These are phyloP conservation scores for Euura saliciscinereae DNA, from an alignment of 1,140 invertebrate species.

Conservation along the genomic window DNA sequence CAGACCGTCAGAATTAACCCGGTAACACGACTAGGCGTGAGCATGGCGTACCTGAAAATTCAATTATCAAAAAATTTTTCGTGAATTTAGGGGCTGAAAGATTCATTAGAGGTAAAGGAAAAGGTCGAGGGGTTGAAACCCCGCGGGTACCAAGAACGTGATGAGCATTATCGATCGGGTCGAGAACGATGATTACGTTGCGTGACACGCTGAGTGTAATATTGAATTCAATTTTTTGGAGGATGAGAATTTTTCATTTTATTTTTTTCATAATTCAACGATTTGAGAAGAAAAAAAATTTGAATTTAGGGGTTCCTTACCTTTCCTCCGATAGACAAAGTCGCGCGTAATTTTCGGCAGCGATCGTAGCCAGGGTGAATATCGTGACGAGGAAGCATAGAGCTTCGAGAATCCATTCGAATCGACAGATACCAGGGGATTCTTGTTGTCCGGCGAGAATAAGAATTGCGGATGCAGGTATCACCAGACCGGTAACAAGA, in stretches of 20 bases:
- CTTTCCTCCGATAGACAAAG: conserved; percentile 62
- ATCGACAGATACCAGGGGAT: conserved; percentile 66
- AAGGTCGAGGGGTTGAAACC: too few relatives aligned
- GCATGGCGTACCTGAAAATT: conserved; percentile 42
- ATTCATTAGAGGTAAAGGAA: too few relatives aligned
- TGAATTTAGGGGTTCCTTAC: conserved; percentile 41
- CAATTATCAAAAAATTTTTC: too few relatives aligned
- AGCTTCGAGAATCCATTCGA: conserved; percentile 71
- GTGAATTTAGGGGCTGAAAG: too few relatives aligned
- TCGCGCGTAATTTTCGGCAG: conserved; percentile 68
- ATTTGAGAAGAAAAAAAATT: too few relatives aligned
- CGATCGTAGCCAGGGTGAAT: conserved; percentile 67
- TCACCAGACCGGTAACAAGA: conserved; percentile 73
- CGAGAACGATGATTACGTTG: too few relatives aligned
- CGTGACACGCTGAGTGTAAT: too few relatives aligned
- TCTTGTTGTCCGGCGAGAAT: conserved; percentile 70
- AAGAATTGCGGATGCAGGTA: conserved; percentile 74
- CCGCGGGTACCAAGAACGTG: too few relatives aligned
- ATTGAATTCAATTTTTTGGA: too few relatives aligned
- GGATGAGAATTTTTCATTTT: too few relatives aligned
- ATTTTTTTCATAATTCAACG: too few relatives aligned
- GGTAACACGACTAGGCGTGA: conserved; percentile 64
- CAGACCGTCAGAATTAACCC: conserved; percentile 60
- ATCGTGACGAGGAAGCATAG: conserved; percentile 72
- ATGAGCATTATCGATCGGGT: too few relatives aligned